These are phyloP conservation scores for Rhadina sibilatrix DNA, from an alignment of 2,113 vertebrate genomes.

Conservation along the genomic window DNA sequence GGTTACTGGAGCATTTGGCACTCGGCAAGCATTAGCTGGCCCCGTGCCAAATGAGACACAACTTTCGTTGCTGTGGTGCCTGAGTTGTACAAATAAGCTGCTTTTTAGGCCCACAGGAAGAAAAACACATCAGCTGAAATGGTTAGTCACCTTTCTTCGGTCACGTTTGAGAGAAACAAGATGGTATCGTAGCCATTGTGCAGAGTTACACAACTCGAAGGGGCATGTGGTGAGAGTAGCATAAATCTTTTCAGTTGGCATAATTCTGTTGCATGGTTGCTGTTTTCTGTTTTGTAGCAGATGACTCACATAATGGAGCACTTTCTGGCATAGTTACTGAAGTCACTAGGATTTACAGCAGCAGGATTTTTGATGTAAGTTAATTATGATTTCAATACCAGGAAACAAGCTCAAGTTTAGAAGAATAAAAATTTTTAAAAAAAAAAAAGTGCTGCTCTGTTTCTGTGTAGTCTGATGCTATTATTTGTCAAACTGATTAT, in stretches of 20 bases:
- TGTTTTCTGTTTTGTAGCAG: constrained; percentile 20
- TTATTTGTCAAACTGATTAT: not conserved
- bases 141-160: not conserved
- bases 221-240: not conserved
- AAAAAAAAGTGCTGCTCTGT: not conserved
- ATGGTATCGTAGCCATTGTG: not conserved
- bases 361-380: not conserved
- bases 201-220: not conserved
- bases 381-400: constrained; percentile 46
- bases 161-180: not conserved
- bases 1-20: constrained; percentile 15
- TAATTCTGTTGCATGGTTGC: not conserved
- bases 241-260: not conserved
- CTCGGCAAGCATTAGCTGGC: not conserved
- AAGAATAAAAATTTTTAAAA: not conserved
- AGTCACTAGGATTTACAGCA: not conserved
- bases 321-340: not conserved
- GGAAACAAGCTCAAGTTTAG: constrained; percentile 25
- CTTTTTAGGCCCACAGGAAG: not conserved
- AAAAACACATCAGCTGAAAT: not conserved
- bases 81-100: not conserved
- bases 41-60: not conserved
- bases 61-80: not conserved
- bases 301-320: not conserved
- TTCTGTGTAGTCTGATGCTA: not conserved